phyloP scores from a whole-genome alignment of 2,888 invertebrate genomes.

The Lasioglossum marginatum region DNA sequence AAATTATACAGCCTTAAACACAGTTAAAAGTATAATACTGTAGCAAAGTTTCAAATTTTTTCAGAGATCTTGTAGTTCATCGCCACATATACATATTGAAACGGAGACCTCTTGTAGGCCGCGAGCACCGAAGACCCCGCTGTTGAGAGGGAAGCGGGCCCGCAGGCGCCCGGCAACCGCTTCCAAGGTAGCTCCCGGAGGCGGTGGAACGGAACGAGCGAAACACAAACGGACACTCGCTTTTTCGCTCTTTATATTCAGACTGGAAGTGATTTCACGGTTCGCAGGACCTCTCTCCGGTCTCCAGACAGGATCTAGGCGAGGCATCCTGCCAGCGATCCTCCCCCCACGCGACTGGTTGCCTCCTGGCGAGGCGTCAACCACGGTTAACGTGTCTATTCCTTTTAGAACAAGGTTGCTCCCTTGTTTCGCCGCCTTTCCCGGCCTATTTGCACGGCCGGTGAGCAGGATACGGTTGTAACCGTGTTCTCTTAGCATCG shows the following conservation, averaged over 20 bases:
- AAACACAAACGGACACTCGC: conserved; percentile 71
- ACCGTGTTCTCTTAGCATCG: background rate
- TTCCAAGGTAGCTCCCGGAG: conserved; percentile 55
- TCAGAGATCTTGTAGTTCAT: background rate
- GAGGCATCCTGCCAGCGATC: conserved; percentile 79
- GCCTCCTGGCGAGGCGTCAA: conserved; percentile 46
- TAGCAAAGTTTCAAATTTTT: too few species aligned
- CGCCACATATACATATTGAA: background rate
- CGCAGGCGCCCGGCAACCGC: conserved; percentile 62
- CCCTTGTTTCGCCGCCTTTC: background rate
- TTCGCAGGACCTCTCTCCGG: conserved; percentile 75
- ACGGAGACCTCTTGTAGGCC: background rate
- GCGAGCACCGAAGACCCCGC: conserved; percentile 25
- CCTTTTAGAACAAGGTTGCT: conserved; percentile 18
- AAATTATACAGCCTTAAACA: background rate
- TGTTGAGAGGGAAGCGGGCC: conserved; percentile 58
- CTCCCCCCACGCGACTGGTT: conserved; percentile 52
- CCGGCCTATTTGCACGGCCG: conserved; percentile 13
- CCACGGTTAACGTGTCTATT: conserved; percentile 45
- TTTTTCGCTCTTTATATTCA: conserved; percentile 76
- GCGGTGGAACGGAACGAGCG: conserved; percentile 72
- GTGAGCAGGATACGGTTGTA: background rate
- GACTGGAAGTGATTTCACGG: conserved; percentile 83
- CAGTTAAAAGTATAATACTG: background rate
- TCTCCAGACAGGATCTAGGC: conserved; percentile 82